Evolutionary conservation across 2,113 vertebrate species (phyloP).

Genomic region (Pipa parva): DNA sequence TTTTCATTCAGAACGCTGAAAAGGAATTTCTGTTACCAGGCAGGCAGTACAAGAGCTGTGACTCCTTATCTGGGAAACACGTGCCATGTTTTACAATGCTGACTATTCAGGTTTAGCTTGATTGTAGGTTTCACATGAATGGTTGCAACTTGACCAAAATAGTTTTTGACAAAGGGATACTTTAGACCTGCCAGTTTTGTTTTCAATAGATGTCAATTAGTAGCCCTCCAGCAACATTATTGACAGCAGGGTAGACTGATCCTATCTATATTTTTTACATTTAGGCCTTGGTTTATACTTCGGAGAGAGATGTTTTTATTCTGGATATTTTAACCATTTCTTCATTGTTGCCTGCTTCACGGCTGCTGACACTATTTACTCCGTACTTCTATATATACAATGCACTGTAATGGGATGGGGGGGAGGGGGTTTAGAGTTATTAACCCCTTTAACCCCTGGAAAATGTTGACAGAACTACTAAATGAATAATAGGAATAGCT

Average conservation of each 20-base stretch:
- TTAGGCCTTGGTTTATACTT: background rate
- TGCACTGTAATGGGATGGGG: too few species aligned
- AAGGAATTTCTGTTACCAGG: background rate
- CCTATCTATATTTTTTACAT: background rate
- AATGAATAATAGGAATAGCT: too few species aligned
- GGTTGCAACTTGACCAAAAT: background rate
- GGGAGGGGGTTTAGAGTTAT: too few species aligned
- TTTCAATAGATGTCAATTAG: too few species aligned
- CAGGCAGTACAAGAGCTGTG: background rate
- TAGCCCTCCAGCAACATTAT: too few species aligned
- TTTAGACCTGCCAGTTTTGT: background rate
- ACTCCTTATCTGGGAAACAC: too few species aligned
- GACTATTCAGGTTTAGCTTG: background rate
- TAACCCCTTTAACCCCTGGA: too few species aligned
- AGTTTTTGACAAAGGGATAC: background rate
- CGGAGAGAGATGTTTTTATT: background rate
- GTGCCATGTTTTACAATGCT: background rate
- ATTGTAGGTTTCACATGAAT: background rate
- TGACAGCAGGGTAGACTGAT: too few species aligned
- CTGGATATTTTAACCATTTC: background rate
- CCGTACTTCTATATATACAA: too few species aligned
- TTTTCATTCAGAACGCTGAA: background rate
- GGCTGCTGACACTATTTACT: too few species aligned
- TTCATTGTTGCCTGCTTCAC: too few species aligned
- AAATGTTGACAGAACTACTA: too few species aligned